Conservation (phyloP, 2,888 invertebrate species). For the Fragum whitleyi region DNA sequence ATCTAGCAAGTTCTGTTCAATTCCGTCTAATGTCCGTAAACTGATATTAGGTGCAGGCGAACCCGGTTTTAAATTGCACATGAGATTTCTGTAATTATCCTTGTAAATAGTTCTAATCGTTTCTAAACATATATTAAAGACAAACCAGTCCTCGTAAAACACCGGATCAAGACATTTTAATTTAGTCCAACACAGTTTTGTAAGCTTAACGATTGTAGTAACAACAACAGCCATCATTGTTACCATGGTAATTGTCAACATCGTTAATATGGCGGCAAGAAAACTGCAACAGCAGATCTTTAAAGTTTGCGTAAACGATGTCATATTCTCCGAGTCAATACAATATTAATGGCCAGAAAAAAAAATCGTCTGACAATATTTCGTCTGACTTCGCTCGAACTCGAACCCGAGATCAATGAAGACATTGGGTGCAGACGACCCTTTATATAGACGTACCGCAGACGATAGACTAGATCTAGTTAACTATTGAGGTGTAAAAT, state of each 20-base stretch:
- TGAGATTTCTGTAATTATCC: slow-evolving; percentile 29
- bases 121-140: slow-evolving; percentile 36
- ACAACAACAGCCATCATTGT: slow-evolving; percentile 16
- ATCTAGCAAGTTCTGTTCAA: slow-evolving; percentile 32
- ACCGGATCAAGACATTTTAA: slow-evolving; percentile 28
- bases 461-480: background rate
- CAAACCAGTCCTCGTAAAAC: slow-evolving; percentile 49
- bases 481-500: slow-evolving; percentile 5
- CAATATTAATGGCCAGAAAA: background rate
- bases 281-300: slow-evolving; percentile 1
- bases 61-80: slow-evolving; percentile 20
- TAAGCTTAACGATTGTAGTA: slow-evolving; percentile 8
- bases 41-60: slow-evolving; percentile 37
- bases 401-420: background rate
- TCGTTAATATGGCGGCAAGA: slow-evolving; percentile 23
- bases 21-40: slow-evolving; percentile 35
- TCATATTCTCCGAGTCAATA: background rate
- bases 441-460: background rate
- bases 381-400: background rate
- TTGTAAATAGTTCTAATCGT: slow-evolving; percentile 35
- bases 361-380: background rate
- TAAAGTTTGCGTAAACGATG: background rate
- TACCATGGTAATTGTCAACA: slow-evolving; percentile 31
- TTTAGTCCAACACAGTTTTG: slow-evolving; percentile 27
- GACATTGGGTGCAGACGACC: background rate